These are phyloP conservation scores for Hipparchia sbordonii DNA, from an alignment of 2,888 invertebrate species.

Conservation along the genomic window DNA sequence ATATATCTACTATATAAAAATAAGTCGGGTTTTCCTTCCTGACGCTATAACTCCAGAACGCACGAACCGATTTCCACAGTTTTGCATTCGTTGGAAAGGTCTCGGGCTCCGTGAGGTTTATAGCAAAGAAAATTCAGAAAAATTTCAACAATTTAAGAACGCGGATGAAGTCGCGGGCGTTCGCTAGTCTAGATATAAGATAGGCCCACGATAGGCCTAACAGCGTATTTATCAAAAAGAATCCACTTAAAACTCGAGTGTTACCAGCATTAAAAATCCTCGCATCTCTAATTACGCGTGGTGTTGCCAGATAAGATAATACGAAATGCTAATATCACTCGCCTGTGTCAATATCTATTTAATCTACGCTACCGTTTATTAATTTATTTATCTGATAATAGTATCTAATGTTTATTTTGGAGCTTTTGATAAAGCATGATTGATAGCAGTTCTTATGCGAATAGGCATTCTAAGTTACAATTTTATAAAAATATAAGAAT, in stretches of 20 bases:
- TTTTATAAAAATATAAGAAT: no score
- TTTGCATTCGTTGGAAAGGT: no score
- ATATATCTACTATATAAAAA: no score
- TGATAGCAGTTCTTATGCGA: background rate
- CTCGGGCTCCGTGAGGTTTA: no score
- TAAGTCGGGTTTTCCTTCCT: no score
- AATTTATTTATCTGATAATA: conserved; percentile 41
- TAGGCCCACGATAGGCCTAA: background rate
- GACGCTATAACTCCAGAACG: no score
- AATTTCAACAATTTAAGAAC: no score
- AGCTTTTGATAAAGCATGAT: background rate
- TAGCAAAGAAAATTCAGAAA: no score
- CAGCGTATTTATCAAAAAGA: conserved; percentile 14
- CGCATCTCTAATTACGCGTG: conserved; percentile 60
- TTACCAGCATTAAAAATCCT: conserved; percentile 55
- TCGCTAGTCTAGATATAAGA: background rate
- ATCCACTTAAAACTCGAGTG: conserved; percentile 31
- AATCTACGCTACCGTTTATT: conserved; percentile 46
- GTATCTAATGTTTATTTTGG: conserved; percentile 38
- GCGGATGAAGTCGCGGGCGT: no score
- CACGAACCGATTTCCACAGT: no score
- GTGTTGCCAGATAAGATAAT: conserved; percentile 73
- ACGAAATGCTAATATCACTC: conserved; percentile 25
- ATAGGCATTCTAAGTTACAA: background rate
- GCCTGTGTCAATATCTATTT: conserved; percentile 30